A percentile compares a stretch with the other conserved stretches of the same genome.
Evolutionary conservation across 2,797 vertebrate genomes (phyloP).

Genomic region (Limnodromus scolopaceus): DNA sequence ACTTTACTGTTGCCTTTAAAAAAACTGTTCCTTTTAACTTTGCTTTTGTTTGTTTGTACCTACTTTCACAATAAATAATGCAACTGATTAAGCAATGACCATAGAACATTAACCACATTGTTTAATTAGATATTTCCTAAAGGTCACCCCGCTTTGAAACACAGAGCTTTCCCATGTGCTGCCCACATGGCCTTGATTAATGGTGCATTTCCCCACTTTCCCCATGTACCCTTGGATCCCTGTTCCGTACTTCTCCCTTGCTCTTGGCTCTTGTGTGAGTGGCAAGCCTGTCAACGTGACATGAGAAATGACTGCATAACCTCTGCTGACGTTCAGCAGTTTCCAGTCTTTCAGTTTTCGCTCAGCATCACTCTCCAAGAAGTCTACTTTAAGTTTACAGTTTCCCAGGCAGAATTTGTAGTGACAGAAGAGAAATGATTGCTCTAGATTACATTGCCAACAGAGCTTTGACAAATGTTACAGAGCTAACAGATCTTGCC

Average conservation of each 20-base stretch:
- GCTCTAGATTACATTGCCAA: constrained; percentile 51
- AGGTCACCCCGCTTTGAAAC: constrained; percentile 1
- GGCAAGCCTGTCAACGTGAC: neutral
- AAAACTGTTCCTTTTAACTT: neutral
- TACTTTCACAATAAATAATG: neutral
- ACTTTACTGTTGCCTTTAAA: neutral
- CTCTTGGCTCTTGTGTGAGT: neutral
- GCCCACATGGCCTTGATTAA: neutral
- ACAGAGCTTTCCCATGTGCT: neutral
- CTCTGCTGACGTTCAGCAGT: constrained; percentile 21
- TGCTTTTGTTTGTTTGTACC: constrained; percentile 2
- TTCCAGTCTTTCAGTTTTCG: neutral
- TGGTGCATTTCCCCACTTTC: neutral
- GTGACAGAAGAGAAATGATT: constrained; percentile 54
- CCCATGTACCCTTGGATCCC: neutral
- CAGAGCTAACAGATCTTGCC: constrained; percentile 21
- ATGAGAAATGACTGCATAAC: constrained; percentile 22
- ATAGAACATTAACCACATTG: neutral
- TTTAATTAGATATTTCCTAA: neutral
- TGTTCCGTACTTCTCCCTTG: neutral
- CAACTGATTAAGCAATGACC: constrained; percentile 7
- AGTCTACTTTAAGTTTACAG: constrained; percentile 8
- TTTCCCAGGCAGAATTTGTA: constrained; percentile 35
- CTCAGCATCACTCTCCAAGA: neutral
- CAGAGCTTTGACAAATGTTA: constrained; percentile 46